A percentile compares a stretch with the other conserved stretches of the same genome.
Conservation (phyloP, 2,797 vertebrate genomes). For the Lophius americanus region DNA sequence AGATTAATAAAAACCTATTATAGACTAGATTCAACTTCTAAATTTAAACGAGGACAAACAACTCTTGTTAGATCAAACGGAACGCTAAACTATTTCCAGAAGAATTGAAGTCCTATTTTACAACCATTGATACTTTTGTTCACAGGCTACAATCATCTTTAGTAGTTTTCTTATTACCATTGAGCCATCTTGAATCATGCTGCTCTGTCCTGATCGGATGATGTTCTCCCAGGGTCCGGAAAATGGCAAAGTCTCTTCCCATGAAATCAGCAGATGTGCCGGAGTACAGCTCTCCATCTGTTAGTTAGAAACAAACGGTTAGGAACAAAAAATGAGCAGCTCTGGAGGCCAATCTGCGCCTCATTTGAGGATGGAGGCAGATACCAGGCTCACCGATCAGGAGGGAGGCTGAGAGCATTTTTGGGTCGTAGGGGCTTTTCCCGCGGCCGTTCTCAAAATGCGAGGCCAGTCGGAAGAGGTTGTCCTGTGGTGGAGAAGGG, state of each 20-base stretch:
- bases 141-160: neutral
- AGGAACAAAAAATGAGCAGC: constrained; percentile 37
- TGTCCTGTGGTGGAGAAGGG: constrained; percentile 82
- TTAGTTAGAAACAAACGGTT: constrained; percentile 36
- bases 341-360: constrained; percentile 18
- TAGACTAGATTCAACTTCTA: neutral
- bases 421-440: constrained; percentile 96
- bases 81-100: neutral
- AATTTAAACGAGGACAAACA: constrained; percentile 2
- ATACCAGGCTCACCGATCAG: constrained; percentile 86
- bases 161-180: constrained; percentile 80
- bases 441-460: constrained; percentile 95
- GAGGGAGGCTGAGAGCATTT: constrained; percentile 92
- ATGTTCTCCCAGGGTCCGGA: constrained; percentile 93
- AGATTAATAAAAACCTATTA: neutral
- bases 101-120: neutral
- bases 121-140: neutral
- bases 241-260: constrained; percentile 97
- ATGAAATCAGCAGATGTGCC: constrained; percentile 97
- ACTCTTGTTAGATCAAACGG: neutral
- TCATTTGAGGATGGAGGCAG: constrained; percentile 39
- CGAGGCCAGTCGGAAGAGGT: constrained; percentile 90
- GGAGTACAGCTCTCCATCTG: constrained; percentile 95
- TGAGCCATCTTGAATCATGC: constrained; percentile 96
- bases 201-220: constrained; percentile 97